Conservation (phyloP, 2,113 vertebrate genomes). For the Dipodomys spectabilis region DNA sequence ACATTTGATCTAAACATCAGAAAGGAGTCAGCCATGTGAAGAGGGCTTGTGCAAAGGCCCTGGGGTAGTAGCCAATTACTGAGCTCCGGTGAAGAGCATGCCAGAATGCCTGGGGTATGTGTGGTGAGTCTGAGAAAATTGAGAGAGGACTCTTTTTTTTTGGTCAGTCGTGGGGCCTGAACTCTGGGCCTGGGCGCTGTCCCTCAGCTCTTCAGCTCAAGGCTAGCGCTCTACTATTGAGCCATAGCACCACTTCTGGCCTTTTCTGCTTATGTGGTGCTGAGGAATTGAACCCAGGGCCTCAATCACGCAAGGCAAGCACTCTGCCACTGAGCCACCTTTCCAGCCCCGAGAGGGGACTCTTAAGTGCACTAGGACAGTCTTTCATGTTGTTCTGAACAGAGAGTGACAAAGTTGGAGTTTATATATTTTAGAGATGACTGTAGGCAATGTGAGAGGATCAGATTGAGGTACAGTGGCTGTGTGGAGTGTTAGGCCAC, state of each 20-base stretch:
- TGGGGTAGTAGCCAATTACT: neutral
- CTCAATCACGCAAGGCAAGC: too few species aligned
- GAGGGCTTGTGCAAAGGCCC: constrained; percentile 40
- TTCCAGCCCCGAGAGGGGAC: too few species aligned
- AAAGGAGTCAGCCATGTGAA: neutral
- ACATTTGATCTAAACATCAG: neutral
- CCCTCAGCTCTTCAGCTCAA: too few species aligned
- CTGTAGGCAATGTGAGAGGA: neutral
- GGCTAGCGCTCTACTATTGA: too few species aligned
- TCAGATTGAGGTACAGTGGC: neutral
- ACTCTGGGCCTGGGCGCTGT: too few species aligned
- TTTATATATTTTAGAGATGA: neutral
- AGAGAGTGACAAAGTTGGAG: neutral
- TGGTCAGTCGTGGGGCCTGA: too few species aligned
- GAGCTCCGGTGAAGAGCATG: neutral
- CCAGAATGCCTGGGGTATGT: neutral
- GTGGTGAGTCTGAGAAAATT: neutral
- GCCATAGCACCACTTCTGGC: too few species aligned
- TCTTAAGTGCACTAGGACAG: neutral
- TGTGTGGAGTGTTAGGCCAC: neutral
- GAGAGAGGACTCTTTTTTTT: neutral
- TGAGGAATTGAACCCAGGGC: too few species aligned
- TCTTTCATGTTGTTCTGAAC: neutral
- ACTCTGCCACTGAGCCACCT: too few species aligned
- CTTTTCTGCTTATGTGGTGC: too few species aligned